Conservation (phyloP, 2,888 invertebrate species). For the Lissocephala sabroskyi region DNA sequence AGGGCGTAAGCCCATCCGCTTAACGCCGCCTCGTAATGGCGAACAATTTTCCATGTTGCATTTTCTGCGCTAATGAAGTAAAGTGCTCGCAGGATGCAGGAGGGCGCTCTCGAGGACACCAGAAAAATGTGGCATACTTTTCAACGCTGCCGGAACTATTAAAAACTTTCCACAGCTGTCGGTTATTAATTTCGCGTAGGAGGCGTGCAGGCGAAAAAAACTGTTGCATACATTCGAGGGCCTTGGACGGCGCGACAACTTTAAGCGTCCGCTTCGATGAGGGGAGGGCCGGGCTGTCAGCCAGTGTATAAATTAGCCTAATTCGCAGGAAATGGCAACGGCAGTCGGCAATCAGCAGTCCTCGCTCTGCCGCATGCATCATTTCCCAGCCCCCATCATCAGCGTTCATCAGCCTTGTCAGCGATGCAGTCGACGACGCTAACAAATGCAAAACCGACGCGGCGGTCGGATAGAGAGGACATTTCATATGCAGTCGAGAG, state of each 20-base stretch:
- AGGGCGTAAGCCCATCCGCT: too few species aligned
- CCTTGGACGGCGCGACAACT: background rate
- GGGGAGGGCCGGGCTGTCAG: too few species aligned
- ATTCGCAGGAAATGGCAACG: conserved; percentile 53
- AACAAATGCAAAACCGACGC: conserved; percentile 18
- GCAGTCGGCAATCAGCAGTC: background rate
- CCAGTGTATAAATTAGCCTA: conserved; percentile 49
- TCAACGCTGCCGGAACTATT: conserved; percentile 7
- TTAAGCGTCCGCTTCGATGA: too few species aligned
- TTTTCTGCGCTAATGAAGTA: conserved; percentile 53
- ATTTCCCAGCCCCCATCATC: too few species aligned
- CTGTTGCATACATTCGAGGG: background rate
- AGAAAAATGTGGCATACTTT: conserved; percentile 6
- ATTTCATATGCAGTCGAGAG: too few species aligned
- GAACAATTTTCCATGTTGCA: conserved; percentile 44
- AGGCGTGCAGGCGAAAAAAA: too few species aligned
- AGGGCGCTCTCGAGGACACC: background rate
- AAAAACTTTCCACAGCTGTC: conserved; percentile 33
- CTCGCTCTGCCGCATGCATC: too few species aligned
- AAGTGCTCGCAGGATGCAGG: conserved; percentile 6
- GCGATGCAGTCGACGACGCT: background rate
- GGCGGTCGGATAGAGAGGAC: too few species aligned
- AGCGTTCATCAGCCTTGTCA: conserved; percentile 10
- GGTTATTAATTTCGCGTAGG: conserved; percentile 43
- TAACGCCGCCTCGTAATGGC: conserved; percentile 45